Conservation (phyloP, 2,113 vertebrate genomes). For the Hemiscyllium ocellatum region DNA sequence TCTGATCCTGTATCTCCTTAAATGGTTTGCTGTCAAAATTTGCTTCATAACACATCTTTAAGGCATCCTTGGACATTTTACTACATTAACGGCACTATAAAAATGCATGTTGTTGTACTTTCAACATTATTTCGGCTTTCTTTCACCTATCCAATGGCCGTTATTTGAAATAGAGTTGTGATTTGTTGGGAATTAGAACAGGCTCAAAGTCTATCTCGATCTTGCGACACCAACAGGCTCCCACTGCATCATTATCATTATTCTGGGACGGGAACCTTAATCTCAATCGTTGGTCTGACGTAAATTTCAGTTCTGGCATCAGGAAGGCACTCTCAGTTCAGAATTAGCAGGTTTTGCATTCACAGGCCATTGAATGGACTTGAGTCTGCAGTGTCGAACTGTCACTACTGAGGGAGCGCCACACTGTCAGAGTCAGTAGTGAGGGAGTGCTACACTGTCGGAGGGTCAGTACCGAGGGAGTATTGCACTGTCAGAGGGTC, state of each 20-base stretch:
- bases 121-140: neutral
- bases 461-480: too few species aligned
- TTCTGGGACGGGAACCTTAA: too few species aligned
- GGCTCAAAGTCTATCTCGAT: neutral
- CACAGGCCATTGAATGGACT: too few species aligned
- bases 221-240: neutral
- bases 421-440: too few species aligned
- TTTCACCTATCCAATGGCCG: neutral
- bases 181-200: neutral
- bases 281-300: too few species aligned
- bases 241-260: neutral
- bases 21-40: neutral
- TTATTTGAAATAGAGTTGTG: neutral
- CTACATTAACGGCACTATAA: neutral
- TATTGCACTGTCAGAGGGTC: too few species aligned
- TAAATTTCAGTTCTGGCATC: too few species aligned
- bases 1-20: neutral
- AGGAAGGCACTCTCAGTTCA: too few species aligned
- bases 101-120: neutral
- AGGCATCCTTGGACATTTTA: neutral
- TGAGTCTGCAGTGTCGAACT: too few species aligned
- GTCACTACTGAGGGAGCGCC: too few species aligned
- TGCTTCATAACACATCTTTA: neutral
- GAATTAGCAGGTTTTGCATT: too few species aligned
- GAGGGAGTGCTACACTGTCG: too few species aligned